Evolutionary conservation across 1,140 invertebrate species (phyloP), one percentile per base, ranked within the genome.

Genomic region (Brachionus calyciflorus): DNA sequence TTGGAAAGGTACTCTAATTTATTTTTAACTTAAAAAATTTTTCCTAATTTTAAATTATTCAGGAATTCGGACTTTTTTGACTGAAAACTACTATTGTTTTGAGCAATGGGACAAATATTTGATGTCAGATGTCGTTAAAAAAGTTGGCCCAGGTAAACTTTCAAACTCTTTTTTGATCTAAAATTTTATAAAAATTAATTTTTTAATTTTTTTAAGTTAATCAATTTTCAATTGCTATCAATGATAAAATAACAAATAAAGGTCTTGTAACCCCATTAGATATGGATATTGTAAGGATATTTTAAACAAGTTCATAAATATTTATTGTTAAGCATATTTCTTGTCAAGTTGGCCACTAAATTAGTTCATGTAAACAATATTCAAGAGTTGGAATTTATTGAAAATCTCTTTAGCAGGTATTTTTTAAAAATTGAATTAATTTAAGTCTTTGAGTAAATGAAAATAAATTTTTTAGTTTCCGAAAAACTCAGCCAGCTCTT

Each of bases 21-120:
- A 9, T 5, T 12, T 17, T 28, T n/a, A 4, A 28, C 24, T 26
- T 10, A 55, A 14, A 24, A 55, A 10, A n/a, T 57, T 57, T 1
- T 9, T 12, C 7, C 24, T 28, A 28, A 24, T 24, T 21, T 1
- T 26, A 0, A 26, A 53, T 24, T 24, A n/a, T n/a, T n/a, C n/a
- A n/a, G n/a, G n/a, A n/a, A n/a, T n/a, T n/a, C n/a, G 69, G 51
- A 51, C 46, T 40, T 73, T 73, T 55, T 73, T 73, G 26, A 17
- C 46, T 7, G 69, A 73, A 28, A 55, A 41, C 10, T 73, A 73
- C 26, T 73, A 51, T 41, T 51, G 46, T 33, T 73, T 41, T 55
- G 51, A 49, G 6, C 44, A 73, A 40, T 73, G 69, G 69, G 69
- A 73, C 46, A 73, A 73, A 40, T 73, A 73, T 73, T 46, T 73